phyloP scores from a whole-genome alignment of 1,140 invertebrate genomes.

The Leptestheria dahalacensis region DNA sequence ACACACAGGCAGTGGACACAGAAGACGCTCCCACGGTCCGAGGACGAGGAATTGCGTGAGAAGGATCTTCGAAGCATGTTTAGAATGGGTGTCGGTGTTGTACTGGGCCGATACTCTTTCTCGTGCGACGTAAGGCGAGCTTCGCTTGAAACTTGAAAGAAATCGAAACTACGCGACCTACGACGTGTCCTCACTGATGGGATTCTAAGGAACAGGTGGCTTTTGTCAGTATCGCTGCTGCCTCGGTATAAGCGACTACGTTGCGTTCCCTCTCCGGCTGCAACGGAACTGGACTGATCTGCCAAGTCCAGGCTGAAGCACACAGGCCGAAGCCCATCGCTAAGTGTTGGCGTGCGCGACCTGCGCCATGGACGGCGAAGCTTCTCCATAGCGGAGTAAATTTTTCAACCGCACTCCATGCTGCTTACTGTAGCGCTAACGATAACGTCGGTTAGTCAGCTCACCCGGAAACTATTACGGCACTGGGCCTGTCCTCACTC shows the following conservation, averaged over 20 bases:
- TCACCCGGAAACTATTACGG: background rate
- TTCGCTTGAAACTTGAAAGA: background rate
- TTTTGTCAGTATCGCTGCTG: background rate
- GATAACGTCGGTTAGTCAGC: background rate
- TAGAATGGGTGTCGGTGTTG: conserved; percentile 5
- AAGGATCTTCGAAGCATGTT: conserved; percentile 14
- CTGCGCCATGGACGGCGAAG: background rate
- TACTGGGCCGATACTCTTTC: background rate
- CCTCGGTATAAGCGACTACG: background rate
- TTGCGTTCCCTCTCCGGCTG: background rate
- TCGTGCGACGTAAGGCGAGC: background rate
- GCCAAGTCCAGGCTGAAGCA: background rate
- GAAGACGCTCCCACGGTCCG: conserved; percentile 13
- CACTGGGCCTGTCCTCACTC: too few relatives aligned
- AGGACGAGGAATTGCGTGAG: conserved; percentile 14
- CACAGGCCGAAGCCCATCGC: background rate
- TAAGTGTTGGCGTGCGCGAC: background rate
- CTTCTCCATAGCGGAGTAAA: background rate
- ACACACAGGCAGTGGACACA: conserved; percentile 29
- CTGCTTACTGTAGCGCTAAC: background rate
- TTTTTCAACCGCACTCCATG: background rate
- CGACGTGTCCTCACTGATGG: background rate
- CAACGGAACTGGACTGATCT: background rate
- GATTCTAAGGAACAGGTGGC: background rate
- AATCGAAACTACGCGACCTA: conserved; percentile 16